Percentiles rank a stretch among this genome's conserved stretches.
Evolutionary conservation across 2,113 vertebrate genomes (phyloP).

Genomic region (Xiphophorus couchianus): DNA sequence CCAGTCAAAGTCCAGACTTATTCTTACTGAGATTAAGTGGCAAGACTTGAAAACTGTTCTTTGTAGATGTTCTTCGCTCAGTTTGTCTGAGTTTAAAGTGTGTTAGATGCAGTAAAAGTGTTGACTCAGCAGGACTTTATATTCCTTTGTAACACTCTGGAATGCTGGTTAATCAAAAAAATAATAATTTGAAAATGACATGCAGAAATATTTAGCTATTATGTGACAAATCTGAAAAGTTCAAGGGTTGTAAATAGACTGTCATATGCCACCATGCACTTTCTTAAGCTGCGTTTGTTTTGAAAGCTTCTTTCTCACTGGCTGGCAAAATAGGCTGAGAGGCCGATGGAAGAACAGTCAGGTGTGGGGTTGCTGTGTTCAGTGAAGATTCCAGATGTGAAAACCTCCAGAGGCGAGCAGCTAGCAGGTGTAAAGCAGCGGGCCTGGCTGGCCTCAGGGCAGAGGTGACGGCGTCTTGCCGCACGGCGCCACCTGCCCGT

Average conservation of each 20-base stretch:
- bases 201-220: background rate
- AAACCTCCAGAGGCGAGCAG: constrained; percentile 52
- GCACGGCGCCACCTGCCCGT: constrained; percentile 65
- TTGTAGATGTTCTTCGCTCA: no score
- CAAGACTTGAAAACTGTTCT: no score
- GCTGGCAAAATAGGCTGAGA: background rate
- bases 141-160: no score
- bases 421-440: constrained; percentile 62
- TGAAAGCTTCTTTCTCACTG: background rate
- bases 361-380: constrained; percentile 45
- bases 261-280: background rate
- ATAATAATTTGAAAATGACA: no score
- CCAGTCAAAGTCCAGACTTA: no score
- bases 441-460: constrained; percentile 48
- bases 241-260: background rate
- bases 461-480: constrained; percentile 70
- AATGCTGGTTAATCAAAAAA: no score
- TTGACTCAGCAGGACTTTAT: no score
- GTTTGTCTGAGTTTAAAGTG: no score
- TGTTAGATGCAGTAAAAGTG: no score
- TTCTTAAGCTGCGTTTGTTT: background rate
- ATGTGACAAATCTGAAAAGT: background rate
- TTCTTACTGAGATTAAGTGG: no score
- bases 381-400: constrained; percentile 57
- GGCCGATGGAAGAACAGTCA: constrained; percentile 30